Conservation (phyloP, 2,888 invertebrate genomes). For the Agrochola lychnidis region DNA sequence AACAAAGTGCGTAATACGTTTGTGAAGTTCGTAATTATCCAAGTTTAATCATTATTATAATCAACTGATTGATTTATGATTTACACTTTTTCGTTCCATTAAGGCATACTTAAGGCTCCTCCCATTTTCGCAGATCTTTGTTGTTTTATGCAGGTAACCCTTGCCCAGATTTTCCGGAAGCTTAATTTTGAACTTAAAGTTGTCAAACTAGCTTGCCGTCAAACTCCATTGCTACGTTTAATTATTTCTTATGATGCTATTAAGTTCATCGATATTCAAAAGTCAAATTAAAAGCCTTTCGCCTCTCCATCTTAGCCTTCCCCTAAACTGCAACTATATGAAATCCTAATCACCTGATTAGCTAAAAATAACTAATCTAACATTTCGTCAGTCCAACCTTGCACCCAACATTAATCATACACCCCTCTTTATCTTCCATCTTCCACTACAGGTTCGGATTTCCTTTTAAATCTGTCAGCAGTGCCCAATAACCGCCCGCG, state of each 20-base stretch:
- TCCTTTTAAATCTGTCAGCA: conserved; percentile 38
- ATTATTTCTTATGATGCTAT: background rate
- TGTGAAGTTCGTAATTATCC: background rate
- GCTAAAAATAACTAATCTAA: background rate
- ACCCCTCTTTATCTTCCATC: conserved; percentile 19
- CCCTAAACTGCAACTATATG: background rate
- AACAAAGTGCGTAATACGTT: background rate
- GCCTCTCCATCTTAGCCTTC: background rate
- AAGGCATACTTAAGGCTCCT: background rate
- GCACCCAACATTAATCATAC: conserved; percentile 28
- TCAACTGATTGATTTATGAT: background rate
- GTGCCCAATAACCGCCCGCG: conserved; percentile 31
- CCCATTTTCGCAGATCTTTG: background rate
- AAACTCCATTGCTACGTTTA: background rate
- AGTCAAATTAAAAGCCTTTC: background rate
- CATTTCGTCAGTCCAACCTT: conserved; percentile 30
- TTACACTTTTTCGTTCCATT: background rate
- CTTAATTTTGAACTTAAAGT: background rate
- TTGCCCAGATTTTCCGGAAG: background rate
- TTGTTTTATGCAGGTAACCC: background rate
- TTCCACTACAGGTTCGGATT: conserved; percentile 40
- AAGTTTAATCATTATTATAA: background rate
- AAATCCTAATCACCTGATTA: background rate
- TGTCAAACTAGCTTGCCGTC: background rate
- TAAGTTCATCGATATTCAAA: background rate